Conservation (phyloP, 2,888 invertebrate species). For the Onchidella celtica region DNA sequence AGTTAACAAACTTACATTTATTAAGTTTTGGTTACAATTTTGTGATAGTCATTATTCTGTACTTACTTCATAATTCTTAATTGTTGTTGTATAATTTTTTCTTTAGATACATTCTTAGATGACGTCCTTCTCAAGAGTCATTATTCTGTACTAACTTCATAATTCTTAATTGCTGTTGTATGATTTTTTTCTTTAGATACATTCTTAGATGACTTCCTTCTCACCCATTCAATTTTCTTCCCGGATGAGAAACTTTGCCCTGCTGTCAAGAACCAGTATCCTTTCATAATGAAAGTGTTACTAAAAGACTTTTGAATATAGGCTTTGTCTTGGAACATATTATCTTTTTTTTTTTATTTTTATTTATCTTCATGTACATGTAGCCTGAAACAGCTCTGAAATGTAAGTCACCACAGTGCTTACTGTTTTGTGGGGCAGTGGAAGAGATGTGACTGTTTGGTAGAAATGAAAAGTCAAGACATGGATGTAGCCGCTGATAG, state of each 20-base stretch:
- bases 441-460: too few species aligned
- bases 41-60: neutral
- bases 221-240: slow-evolving; percentile 91
- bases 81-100: neutral
- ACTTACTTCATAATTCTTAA: neutral
- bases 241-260: slow-evolving; percentile 88
- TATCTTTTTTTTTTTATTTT: too few species aligned
- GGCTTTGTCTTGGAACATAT: too few species aligned
- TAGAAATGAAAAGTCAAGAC: too few species aligned
- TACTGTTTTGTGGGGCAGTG: too few species aligned
- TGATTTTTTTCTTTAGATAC: slow-evolving; percentile 83
- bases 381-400: neutral
- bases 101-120: neutral
- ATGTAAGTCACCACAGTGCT: too few species aligned
- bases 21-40: too few species aligned
- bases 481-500: too few species aligned
- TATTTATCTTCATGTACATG: neutral
- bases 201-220: slow-evolving; percentile 90
- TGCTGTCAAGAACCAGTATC: slow-evolving; percentile 88
- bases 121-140: neutral
- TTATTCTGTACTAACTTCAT: neutral
- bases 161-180: neutral
- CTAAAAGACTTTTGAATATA: too few species aligned
- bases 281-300: too few species aligned
- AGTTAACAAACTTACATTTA: too few species aligned